A percentile compares a stretch with the other conserved stretches of the same genome.
These are phyloP conservation scores for Orcinus orca DNA, from an alignment of 2,113 vertebrate genomes.

Conservation along the genomic window DNA sequence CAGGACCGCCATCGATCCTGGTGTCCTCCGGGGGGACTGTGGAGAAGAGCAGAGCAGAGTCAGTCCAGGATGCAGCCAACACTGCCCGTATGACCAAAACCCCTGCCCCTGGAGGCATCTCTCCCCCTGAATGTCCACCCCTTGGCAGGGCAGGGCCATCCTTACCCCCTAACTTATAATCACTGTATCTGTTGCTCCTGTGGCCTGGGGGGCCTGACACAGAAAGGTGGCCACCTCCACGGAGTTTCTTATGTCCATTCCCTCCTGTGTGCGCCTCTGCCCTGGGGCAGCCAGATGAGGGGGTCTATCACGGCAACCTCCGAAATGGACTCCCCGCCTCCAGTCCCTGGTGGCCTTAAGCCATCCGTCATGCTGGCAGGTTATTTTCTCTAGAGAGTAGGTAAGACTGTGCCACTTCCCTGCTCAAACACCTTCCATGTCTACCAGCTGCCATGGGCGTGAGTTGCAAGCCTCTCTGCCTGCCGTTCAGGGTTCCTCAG, in stretches of 20 bases:
- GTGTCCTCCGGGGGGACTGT: slow-evolving; percentile 92
- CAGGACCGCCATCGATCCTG: slow-evolving; percentile 89
- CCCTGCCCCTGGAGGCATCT: neutral
- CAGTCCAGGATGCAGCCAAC: neutral
- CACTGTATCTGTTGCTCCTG: neutral
- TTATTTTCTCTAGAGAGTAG: neutral
- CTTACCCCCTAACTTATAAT: accelerated
- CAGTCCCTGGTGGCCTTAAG: neutral
- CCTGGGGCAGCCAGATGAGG: neutral
- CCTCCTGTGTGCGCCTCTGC: neutral
- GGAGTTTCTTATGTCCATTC: neutral
- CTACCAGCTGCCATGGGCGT: neutral
- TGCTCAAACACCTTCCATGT: neutral
- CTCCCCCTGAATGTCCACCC: accelerated
- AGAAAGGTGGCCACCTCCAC: neutral
- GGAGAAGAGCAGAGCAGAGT: neutral
- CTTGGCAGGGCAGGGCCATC: accelerated
- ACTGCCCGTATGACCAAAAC: too few species aligned
- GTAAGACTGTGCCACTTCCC: too few species aligned
- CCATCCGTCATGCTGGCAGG: neutral
- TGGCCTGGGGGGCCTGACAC: neutral
- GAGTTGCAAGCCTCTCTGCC: neutral
- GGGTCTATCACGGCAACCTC: neutral
- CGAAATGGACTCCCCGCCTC: neutral
- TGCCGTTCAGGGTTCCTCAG: neutral